Conservation (phyloP, 2,888 invertebrate genomes). For the Caenorhabditis zanzibari region DNA sequence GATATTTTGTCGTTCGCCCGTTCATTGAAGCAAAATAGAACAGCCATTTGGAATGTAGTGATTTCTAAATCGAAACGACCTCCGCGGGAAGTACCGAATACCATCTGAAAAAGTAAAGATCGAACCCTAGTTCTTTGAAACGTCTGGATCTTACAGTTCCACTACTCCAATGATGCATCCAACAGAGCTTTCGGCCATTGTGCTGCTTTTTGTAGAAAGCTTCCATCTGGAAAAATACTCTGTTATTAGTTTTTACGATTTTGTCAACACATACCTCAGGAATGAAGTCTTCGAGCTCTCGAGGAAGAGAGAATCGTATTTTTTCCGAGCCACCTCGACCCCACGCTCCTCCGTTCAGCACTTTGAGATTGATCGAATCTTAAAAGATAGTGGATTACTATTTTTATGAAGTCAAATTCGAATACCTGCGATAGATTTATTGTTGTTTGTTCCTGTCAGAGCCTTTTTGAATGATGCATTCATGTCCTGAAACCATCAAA, state of each 20-base stretch:
- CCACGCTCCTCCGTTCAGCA: constrained; percentile 99
- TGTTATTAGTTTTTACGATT: neutral
- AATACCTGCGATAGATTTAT: constrained; percentile 69
- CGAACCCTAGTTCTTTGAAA: neutral
- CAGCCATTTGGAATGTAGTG: constrained; percentile 99
- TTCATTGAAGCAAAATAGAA: constrained; percentile 99
- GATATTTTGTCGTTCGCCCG: constrained; percentile 91
- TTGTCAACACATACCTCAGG: constrained; percentile 87
- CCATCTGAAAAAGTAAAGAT: constrained; percentile 89
- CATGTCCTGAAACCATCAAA: constrained; percentile 84
- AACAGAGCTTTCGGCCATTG: constrained; percentile 96
- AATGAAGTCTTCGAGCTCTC: constrained; percentile 98
- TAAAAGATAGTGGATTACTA: neutral
- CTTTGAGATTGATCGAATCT: constrained; percentile 93
- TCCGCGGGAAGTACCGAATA: constrained; percentile 93
- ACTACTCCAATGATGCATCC: constrained; percentile 99
- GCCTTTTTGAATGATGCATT: constrained; percentile 91
- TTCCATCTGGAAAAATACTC: constrained; percentile 89
- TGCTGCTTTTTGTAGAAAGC: constrained; percentile 98
- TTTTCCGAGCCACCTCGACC: constrained; percentile 89
- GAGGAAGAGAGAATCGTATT: constrained; percentile 95
- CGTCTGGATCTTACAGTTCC: constrained; percentile 88
- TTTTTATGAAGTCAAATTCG: neutral
- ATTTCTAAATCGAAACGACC: constrained; percentile 95
- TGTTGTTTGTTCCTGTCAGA: constrained; percentile 71